Percentiles rank a stretch among this genome's conserved stretches.
Conservation (phyloP, 1,140 invertebrate genomes). For the Lepidotrigona ventralis region DNA sequence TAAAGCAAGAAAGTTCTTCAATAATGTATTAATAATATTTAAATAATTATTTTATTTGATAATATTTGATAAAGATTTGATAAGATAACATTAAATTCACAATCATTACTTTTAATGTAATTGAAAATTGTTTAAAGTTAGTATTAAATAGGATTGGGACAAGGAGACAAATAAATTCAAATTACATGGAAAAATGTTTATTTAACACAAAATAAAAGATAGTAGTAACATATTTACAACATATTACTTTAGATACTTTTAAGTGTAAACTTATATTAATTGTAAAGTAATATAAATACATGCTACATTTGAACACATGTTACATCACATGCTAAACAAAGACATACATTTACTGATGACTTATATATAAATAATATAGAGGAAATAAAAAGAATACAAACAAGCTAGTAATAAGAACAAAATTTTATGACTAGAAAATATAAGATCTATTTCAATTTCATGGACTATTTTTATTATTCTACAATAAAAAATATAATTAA, state of each 20-base stretch:
- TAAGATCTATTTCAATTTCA: slow-evolving; percentile 1
- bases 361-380: slow-evolving; percentile 27
- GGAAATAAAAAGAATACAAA: background rate
- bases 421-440: slow-evolving; percentile 29
- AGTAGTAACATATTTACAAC: slow-evolving; percentile 65
- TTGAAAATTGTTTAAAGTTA: background rate
- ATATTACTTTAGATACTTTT: slow-evolving; percentile 43
- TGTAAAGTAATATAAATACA: slow-evolving; percentile 52
- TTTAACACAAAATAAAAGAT: slow-evolving; percentile 75
- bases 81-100: background rate
- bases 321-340: slow-evolving; percentile 43
- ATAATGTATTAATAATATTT: background rate
- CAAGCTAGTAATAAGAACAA: slow-evolving; percentile 6
- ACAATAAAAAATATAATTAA: slow-evolving; percentile 6
- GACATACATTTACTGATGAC: slow-evolving; percentile 15
- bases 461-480: slow-evolving; percentile 5
- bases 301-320: slow-evolving; percentile 35
- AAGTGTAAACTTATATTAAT: slow-evolving; percentile 53
- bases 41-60: background rate
- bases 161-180: slow-evolving; percentile 74
- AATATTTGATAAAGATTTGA: background rate
- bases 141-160: slow-evolving; percentile 59
- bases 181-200: slow-evolving; percentile 73
- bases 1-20: background rate
- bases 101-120: slow-evolving; percentile 1